These are phyloP conservation scores for Noctua janthina DNA, from an alignment of 2,888 invertebrate genomes.

Conservation along the genomic window DNA sequence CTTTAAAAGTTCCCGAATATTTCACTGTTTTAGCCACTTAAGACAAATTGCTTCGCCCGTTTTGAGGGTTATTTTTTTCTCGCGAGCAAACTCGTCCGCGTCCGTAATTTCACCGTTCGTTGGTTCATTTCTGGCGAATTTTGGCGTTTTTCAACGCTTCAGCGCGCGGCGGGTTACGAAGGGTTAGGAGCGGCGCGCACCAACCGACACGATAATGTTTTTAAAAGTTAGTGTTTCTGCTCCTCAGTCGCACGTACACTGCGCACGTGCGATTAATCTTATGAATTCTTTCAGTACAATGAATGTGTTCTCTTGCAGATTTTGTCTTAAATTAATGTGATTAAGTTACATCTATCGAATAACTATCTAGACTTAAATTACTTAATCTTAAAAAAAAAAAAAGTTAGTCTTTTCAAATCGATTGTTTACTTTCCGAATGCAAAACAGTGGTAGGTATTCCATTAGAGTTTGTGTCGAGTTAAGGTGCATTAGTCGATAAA, in stretches of 20 bases:
- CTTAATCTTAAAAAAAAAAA: conserved; percentile 22
- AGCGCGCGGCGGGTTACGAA: conserved; percentile 56
- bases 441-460: background rate
- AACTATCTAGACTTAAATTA: background rate
- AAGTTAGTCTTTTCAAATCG: background rate
- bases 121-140: conserved; percentile 70
- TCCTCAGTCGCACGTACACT: conserved; percentile 21
- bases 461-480: conserved; percentile 37
- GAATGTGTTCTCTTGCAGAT: conserved; percentile 44
- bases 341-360: conserved; percentile 28
- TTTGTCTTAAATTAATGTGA: conserved; percentile 45
- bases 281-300: conserved; percentile 55
- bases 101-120: conserved; percentile 83
- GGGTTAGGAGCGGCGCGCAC: conserved; percentile 54
- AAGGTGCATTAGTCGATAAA: conserved; percentile 47
- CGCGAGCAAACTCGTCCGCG: conserved; percentile 64
- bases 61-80: conserved; percentile 77
- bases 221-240: conserved; percentile 43
- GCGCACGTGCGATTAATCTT: conserved; percentile 31
- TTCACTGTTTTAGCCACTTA: conserved; percentile 86
- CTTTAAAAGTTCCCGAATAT: conserved; percentile 85
- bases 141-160: conserved; percentile 66
- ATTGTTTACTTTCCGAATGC: background rate
- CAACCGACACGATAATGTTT: conserved; percentile 26
- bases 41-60: conserved; percentile 84